These are phyloP conservation scores for Meteorus sp. DNA, from an alignment of 1,140 invertebrate genomes.

Conservation along the genomic window DNA sequence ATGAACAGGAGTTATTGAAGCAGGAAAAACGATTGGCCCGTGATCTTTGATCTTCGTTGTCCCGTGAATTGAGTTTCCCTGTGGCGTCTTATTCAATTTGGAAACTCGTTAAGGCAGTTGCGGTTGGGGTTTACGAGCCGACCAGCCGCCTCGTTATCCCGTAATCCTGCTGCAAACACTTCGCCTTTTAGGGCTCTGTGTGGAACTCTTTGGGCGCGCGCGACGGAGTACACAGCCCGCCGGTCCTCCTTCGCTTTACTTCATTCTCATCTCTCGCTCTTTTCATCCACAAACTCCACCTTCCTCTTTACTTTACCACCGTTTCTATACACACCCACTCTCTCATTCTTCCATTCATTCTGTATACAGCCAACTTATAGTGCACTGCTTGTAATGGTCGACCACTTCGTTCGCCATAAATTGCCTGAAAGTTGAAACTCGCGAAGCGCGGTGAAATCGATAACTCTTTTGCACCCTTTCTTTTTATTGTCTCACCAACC, in stretches of 20 bases:
- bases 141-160: conserved; percentile 25
- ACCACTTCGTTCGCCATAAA: conserved; percentile 23
- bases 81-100: conserved; percentile 26
- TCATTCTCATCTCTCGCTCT: neutral
- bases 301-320: too few relatives aligned
- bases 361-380: neutral
- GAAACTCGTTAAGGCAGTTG: conserved; percentile 27
- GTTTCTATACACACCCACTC: too few relatives aligned
- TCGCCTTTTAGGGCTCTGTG: conserved; percentile 25
- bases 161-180: conserved; percentile 27
- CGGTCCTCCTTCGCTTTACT: neutral
- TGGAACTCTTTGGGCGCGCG: conserved; percentile 13
- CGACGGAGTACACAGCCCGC: neutral
- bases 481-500: neutral
- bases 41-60: conserved; percentile 23
- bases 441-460: conserved; percentile 13
- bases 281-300: neutral
- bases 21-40: neutral
- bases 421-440: conserved; percentile 24
- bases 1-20: neutral
- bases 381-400: conserved; percentile 18
- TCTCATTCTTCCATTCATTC: too few relatives aligned
- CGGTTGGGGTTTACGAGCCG: conserved; percentile 24
- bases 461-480: conserved; percentile 22
- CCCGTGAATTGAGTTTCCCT: conserved; percentile 17